Evolutionary conservation across 2,113 vertebrate species (phyloP), one percentile per base, ranked within the genome.

Genomic region (Psittacula cyanocephala): DNA sequence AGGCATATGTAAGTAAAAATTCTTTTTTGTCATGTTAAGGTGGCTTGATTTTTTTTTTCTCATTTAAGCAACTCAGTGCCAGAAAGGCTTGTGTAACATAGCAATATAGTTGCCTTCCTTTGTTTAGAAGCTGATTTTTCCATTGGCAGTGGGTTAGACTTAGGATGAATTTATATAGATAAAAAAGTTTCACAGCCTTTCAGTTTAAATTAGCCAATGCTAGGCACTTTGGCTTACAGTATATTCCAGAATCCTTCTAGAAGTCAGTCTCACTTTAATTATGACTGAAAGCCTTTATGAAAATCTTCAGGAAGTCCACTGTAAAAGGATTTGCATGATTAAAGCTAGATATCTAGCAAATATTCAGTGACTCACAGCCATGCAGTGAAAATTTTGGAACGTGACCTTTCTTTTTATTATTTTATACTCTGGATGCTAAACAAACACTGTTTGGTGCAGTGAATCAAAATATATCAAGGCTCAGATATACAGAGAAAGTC

Each of bases 241-340:
- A 53, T 49, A 75, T 69, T 5, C 25, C 83, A 55, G 53, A 70
- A 69, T 74, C 67, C 50, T 39, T 64, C 44, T 75, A 50, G 29
- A 94, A 91, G 27, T 82, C 41, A 43, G 22, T 60, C 28, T 67
- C 2, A 3, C 59, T 83, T 89, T 79, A 91, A 25, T 78, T 71
- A 67, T 16, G 35, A 55, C n/a, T 90, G 39, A 78, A 95, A 80
- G 6, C 14, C 13, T 77, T 49, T 49, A 49, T 50, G 41, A 79
- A 96, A 65, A 70, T n/a, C 78, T 67, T 78, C 41, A 85, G 75
- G 41, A 95, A 95, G 87, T 84, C 85, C 41, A 69, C 60, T 72
- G 41, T 78, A 80, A 70, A 94, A 81, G 20, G 31, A 75, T 96
- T 85, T 91, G 46, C 27, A 53, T 86, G 72, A 79, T 82, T 89